These are phyloP conservation scores for Sphaeramia orbicularis DNA, from an alignment of 2,797 vertebrate genomes.

Conservation along the genomic window DNA sequence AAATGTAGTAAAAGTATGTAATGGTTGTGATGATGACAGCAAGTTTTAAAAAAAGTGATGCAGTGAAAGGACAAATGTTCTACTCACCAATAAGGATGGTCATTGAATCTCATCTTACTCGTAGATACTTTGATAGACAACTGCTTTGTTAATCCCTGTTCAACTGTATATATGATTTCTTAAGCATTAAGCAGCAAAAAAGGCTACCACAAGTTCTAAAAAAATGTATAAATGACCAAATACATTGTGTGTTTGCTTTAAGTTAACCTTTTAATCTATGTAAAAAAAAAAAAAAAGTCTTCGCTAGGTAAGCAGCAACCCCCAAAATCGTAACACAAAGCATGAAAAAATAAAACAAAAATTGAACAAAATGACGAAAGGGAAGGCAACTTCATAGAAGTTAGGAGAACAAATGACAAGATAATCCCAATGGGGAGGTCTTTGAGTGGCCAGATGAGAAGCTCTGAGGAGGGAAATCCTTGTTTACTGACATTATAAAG, in stretches of 20 bases:
- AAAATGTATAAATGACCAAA: constrained; percentile 2
- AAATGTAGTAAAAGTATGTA: constrained; percentile 74
- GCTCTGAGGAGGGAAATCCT: constrained; percentile 74
- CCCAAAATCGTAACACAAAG: constrained; percentile 77
- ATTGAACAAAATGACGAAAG: constrained; percentile 65
- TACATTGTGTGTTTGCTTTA: constrained; percentile 6
- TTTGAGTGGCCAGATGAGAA: constrained; percentile 78
- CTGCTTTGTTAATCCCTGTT: constrained; percentile 14
- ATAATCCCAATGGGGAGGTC: constrained; percentile 88
- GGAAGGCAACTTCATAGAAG: constrained; percentile 99
- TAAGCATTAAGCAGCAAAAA: constrained; percentile 38
- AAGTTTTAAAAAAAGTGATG: background rate
- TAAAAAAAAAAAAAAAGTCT: constrained; percentile 13
- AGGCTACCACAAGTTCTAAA: constrained; percentile 30
- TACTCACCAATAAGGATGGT: constrained; percentile 4
- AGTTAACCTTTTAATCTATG: constrained; percentile 3
- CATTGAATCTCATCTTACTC: constrained; percentile 9
- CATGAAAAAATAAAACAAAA: constrained; percentile 66
- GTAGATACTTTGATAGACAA: background rate
- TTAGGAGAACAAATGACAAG: constrained; percentile 86
- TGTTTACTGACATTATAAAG: constrained; percentile 13
- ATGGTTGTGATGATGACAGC: constrained; percentile 77
- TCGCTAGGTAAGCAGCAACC: constrained; percentile 42
- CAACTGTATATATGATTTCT: constrained; percentile 49
- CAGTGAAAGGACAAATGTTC: constrained; percentile 1